phyloP scores from a whole-genome alignment of 2,888 invertebrate species.

The Orchesella flavescens region DNA sequence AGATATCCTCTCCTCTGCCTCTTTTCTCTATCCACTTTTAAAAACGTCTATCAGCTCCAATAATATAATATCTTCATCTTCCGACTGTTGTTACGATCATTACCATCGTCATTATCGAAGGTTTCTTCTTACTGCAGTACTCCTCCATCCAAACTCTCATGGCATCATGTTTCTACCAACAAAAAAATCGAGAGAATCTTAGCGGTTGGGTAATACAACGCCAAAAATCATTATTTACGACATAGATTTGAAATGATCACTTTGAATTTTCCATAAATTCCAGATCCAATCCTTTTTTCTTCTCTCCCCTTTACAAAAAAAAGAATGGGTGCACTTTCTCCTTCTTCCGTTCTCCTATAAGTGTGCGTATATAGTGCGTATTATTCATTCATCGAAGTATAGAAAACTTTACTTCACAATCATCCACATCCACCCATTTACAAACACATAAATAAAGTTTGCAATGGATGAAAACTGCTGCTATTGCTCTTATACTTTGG shows the following conservation, averaged over 20 bases:
- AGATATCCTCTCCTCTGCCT: constrained; percentile 9
- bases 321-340: not conserved
- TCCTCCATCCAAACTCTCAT: not conserved
- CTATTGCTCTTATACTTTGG: not conserved
- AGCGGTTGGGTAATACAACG: not conserved
- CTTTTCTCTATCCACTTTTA: too few species aligned
- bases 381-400: constrained; percentile 10
- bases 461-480: not conserved
- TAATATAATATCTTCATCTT: constrained; percentile 37
- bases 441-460: too few species aligned
- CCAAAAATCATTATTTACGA: constrained; percentile 44
- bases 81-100: constrained; percentile 45
- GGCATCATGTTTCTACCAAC: not conserved
- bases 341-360: not conserved
- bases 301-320: too few species aligned
- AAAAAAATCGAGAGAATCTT: not conserved
- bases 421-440: not conserved
- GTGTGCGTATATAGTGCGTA: constrained; percentile 10
- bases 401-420: too few species aligned
- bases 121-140: not conserved
- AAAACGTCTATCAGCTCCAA: constrained; percentile 37
- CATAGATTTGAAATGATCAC: constrained; percentile 37
- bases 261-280: constrained; percentile 46
- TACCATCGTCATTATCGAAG: constrained; percentile 51
- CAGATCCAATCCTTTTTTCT: constrained; percentile 30